These are phyloP conservation scores for Aelia acuminata DNA, from an alignment of 2,888 invertebrate genomes.

Conservation along the genomic window DNA sequence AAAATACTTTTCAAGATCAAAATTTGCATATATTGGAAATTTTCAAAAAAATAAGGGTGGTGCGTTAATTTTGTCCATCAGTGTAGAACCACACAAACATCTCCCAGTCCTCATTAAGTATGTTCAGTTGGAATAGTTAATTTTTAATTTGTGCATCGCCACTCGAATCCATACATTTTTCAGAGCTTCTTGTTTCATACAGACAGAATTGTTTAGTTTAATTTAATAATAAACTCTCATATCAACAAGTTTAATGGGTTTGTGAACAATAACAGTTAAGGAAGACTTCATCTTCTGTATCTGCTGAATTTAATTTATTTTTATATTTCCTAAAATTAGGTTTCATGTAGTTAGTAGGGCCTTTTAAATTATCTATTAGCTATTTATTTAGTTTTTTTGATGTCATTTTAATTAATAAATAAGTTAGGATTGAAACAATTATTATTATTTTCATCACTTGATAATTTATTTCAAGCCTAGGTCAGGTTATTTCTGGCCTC, in stretches of 20 bases:
- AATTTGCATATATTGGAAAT: too few relatives aligned
- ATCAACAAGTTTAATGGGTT: not conserved
- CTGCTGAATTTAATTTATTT: not conserved
- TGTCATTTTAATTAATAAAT: too few relatives aligned
- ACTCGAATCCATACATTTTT: not conserved
- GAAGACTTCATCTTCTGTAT: not conserved
- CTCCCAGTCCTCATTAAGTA: too few relatives aligned
- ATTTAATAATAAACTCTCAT: not conserved
- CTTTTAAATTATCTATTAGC: not conserved
- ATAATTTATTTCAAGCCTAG: not conserved
- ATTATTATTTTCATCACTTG: not conserved
- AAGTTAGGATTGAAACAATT: too few relatives aligned
- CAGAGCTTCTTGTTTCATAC: not conserved
- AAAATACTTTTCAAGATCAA: too few relatives aligned
- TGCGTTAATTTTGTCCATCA: too few relatives aligned
- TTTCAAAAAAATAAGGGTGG: too few relatives aligned
- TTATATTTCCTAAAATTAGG: not conserved
- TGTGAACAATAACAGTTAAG: not conserved
- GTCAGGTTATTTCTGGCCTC: not conserved
- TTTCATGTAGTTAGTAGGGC: not conserved
- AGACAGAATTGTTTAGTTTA: not conserved
- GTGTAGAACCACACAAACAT: too few relatives aligned
- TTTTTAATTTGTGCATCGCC: constrained; percentile 23
- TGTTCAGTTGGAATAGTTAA: too few relatives aligned
- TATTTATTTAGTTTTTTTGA: not conserved